These are phyloP conservation scores for Chrysina gloriosa DNA, from an alignment of 2,888 invertebrate genomes.

Conservation along the genomic window DNA sequence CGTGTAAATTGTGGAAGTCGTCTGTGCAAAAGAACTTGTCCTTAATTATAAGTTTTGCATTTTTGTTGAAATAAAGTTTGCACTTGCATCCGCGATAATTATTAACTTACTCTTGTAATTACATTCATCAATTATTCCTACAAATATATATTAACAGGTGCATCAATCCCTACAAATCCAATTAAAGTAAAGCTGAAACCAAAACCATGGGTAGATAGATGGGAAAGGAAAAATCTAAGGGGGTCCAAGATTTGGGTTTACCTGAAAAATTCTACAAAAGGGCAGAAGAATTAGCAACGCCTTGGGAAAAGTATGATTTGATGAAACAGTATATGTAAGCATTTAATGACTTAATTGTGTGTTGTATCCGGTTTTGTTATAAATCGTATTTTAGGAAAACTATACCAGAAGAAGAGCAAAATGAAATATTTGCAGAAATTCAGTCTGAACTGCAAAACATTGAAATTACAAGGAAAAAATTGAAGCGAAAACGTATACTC, in stretches of 20 bases:
- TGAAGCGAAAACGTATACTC: constrained; percentile 73
- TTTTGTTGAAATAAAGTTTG: too few relatives aligned
- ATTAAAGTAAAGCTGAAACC: constrained; percentile 77
- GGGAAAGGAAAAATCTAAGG: constrained; percentile 84
- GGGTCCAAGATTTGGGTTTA: constrained; percentile 67
- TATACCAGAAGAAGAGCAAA: constrained; percentile 90
- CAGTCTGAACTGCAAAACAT: constrained; percentile 79
- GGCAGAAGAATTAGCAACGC: constrained; percentile 72
- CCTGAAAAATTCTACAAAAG: constrained; percentile 62
- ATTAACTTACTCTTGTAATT: too few relatives aligned
- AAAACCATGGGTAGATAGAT: constrained; percentile 91
- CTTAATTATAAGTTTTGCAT: too few relatives aligned
- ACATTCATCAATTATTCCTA: too few relatives aligned
- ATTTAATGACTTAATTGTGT: too few relatives aligned
- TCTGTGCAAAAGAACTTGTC: too few relatives aligned
- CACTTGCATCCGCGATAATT: too few relatives aligned
- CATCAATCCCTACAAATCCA: constrained; percentile 60
- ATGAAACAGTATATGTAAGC: constrained; percentile 90
- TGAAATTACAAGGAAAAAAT: constrained; percentile 73
- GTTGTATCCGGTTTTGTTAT: too few relatives aligned
- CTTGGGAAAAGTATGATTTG: constrained; percentile 92
- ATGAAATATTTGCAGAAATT: constrained; percentile 86
- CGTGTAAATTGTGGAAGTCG: too few relatives aligned
- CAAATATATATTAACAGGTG: constrained; percentile 49
- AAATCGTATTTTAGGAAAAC: too few relatives aligned